Evolutionary conservation across 2,113 vertebrate species (phyloP).

Genomic region (Sminthopsis crassicaudata): DNA sequence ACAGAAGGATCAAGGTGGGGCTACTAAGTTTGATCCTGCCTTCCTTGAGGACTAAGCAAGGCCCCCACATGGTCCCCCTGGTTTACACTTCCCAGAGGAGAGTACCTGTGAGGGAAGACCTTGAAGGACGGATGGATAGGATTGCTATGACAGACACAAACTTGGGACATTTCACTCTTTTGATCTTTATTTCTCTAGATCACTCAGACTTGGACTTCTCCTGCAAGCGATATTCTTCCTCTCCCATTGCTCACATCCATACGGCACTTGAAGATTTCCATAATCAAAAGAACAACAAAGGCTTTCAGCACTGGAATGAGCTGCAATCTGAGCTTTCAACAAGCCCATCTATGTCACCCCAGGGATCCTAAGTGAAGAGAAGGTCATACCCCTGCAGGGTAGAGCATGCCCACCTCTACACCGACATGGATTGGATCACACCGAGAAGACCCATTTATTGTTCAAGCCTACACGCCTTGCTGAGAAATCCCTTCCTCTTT

Average conservation of each 20-base stretch:
- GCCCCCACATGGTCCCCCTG: not conserved
- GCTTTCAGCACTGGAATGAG: constrained; percentile 35
- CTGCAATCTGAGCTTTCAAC: constrained; percentile 25
- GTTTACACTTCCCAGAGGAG: not conserved
- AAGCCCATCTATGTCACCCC: constrained; percentile 2
- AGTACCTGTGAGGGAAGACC: not conserved
- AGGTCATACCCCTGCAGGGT: not conserved
- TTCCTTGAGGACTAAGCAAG: not conserved
- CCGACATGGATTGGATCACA: constrained; percentile 5
- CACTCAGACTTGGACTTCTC: constrained; percentile 30
- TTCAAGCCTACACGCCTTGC: constrained; percentile 28
- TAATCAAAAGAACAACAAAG: constrained; percentile 3
- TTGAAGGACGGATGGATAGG: not conserved
- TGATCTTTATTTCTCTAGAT: constrained; percentile 31
- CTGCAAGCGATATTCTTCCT: constrained; percentile 37
- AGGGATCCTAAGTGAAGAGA: not conserved
- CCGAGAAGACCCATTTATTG: constrained; percentile 28
- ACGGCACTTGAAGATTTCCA: not conserved
- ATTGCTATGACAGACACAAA: constrained; percentile 9
- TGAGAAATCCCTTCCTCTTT: not conserved
- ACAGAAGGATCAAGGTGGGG: not conserved
- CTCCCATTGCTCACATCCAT: not conserved
- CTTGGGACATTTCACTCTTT: constrained; percentile 43
- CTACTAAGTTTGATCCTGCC: not conserved
- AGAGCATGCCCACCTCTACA: not conserved